phyloP scores from a whole-genome alignment of 2,888 invertebrate genomes.

The Orthosia cruda region DNA sequence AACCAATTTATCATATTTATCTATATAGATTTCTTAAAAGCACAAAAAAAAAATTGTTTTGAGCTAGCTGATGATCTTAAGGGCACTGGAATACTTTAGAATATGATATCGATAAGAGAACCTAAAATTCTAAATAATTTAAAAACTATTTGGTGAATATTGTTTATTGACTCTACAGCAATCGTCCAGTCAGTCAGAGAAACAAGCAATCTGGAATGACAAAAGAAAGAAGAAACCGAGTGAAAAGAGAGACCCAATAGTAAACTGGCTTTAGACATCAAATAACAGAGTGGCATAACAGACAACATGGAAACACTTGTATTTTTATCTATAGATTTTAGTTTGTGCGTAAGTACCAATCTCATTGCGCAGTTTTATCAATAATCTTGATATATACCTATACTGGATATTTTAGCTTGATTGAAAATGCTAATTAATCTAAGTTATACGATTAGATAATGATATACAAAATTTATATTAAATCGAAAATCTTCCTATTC shows the following conservation, averaged over 20 bases:
- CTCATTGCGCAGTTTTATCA: conserved; percentile 35
- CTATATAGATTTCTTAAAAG: not conserved
- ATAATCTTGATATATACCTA: not conserved
- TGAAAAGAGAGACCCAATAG: not conserved
- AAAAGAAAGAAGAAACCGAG: not conserved
- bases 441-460: conserved; percentile 33
- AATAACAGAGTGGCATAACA: not conserved
- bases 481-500: conserved; percentile 37
- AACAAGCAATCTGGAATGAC: not conserved
- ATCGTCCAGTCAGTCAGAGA: not conserved
- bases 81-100: too few species aligned
- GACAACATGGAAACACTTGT: not conserved
- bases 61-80: too few species aligned
- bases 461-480: conserved; percentile 13
- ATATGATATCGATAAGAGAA: too few species aligned
- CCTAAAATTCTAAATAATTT: too few species aligned
- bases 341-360: conserved; percentile 30
- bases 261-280: not conserved
- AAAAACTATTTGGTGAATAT: not conserved
- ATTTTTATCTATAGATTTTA: conserved; percentile 22
- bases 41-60: too few species aligned
- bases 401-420: not conserved
- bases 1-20: too few species aligned
- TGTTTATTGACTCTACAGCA: not conserved
- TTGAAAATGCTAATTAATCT: conserved; percentile 22